These are phyloP conservation scores for Oreortyx pictus DNA, from an alignment of 2,797 vertebrate genomes.

Conservation along the genomic window DNA sequence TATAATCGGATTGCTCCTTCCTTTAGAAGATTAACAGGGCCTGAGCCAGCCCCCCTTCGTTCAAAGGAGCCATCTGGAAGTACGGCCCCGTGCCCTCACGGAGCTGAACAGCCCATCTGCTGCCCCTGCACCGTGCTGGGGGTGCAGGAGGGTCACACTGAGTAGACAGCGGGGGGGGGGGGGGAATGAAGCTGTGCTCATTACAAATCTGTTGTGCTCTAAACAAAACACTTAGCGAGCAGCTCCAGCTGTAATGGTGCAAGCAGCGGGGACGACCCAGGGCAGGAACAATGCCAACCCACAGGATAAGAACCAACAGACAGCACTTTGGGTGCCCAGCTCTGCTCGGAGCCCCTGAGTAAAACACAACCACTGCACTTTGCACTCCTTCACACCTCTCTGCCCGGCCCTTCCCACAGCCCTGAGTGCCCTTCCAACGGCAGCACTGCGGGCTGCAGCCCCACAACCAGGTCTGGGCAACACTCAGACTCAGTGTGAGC, in stretches of 20 bases:
- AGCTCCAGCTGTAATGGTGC: not conserved
- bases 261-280: not conserved
- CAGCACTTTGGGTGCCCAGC: no score
- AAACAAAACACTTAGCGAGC: not conserved
- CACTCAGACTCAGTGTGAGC: no score
- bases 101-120: not conserved
- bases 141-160: not conserved
- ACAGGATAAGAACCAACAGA: no score
- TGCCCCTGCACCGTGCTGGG: accelerated
- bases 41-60: not conserved
- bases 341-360: no score
- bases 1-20: not conserved
- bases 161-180: no score
- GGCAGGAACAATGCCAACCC: not conserved
- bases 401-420: no score
- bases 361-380: no score
- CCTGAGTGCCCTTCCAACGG: no score
- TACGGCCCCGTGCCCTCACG: not conserved
- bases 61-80: not conserved
- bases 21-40: not conserved
- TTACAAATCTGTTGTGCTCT: not conserved
- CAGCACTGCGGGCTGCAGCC: no score
- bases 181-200: not conserved
- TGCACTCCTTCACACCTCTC: no score
- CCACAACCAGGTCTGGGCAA: no score